Evolutionary conservation across 92 coral and sea anemone species (phyloP).

Genomic region (Umimayanthus kanabou): DNA sequence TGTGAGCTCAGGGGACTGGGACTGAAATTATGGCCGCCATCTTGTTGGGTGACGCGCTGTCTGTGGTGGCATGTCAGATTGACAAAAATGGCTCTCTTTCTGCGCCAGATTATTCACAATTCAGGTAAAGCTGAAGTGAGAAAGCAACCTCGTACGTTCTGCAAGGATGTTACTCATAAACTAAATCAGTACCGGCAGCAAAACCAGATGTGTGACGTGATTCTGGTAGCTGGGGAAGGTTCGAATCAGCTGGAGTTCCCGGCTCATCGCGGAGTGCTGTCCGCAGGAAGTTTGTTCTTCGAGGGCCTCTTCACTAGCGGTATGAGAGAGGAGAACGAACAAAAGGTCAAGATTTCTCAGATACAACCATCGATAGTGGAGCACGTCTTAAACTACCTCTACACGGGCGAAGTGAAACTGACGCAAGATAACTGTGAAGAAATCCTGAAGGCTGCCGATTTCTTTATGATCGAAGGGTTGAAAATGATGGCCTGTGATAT

Average conservation of each 20-base stretch:
- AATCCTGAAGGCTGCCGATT: background rate
- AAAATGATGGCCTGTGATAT: background rate
- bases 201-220: background rate
- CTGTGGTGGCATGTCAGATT: no score
- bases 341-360: background rate
- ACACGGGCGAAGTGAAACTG: conserved; percentile 5
- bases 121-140: background rate
- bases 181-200: background rate
- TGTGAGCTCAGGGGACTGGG: no score
- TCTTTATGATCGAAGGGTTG: background rate
- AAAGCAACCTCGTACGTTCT: background rate
- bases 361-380: background rate
- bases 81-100: background rate
- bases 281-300: background rate
- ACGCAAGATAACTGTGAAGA: background rate
- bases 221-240: background rate
- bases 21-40: no score
- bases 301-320: background rate
- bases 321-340: background rate
- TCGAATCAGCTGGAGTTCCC: background rate
- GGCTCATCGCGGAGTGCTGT: background rate
- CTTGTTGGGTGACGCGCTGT: no score
- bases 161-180: background rate
- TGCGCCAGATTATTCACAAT: background rate
- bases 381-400: background rate